These are phyloP conservation scores for Dysmachus trigonus DNA, from an alignment of 2,888 invertebrate species.

Conservation along the genomic window DNA sequence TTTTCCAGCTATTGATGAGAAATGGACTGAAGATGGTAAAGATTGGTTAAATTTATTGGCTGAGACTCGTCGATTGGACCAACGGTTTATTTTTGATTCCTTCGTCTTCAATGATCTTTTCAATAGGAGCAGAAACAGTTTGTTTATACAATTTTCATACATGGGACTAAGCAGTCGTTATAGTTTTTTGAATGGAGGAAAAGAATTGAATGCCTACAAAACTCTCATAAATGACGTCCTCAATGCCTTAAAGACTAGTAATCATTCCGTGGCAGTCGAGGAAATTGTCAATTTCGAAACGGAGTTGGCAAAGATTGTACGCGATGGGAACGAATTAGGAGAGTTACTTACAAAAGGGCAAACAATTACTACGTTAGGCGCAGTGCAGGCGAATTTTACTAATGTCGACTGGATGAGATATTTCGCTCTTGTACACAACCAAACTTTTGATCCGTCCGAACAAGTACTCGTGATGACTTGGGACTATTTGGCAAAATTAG, in stretches of 20 bases:
- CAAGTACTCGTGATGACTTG: background rate
- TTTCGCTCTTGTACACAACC: background rate
- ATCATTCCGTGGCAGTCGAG: background rate
- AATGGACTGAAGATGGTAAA: background rate
- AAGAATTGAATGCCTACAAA: conserved; percentile 17
- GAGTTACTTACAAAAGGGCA: background rate
- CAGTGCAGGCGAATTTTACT: background rate
- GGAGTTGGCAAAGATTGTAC: background rate
- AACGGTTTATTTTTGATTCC: conserved; percentile 8
- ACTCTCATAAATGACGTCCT: conserved; percentile 8
- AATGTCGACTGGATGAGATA: background rate
- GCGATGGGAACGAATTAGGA: background rate
- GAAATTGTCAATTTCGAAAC: conserved; percentile 26
- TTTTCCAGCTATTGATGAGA: conserved; percentile 14
- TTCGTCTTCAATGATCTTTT: background rate
- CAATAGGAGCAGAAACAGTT: background rate
- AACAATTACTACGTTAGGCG: background rate
- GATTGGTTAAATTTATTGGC: conserved; percentile 20
- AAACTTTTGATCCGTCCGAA: background rate
- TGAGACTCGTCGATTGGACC: background rate
- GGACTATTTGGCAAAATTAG: background rate
- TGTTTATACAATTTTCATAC: background rate
- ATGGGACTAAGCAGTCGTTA: background rate
- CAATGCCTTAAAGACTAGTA: background rate
- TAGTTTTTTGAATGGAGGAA: background rate